A percentile compares a stretch with the other conserved stretches of the same genome.
These are phyloP conservation scores for Drosophila niveifrons DNA, from an alignment of 2,888 invertebrate species.

Conservation along the genomic window DNA sequence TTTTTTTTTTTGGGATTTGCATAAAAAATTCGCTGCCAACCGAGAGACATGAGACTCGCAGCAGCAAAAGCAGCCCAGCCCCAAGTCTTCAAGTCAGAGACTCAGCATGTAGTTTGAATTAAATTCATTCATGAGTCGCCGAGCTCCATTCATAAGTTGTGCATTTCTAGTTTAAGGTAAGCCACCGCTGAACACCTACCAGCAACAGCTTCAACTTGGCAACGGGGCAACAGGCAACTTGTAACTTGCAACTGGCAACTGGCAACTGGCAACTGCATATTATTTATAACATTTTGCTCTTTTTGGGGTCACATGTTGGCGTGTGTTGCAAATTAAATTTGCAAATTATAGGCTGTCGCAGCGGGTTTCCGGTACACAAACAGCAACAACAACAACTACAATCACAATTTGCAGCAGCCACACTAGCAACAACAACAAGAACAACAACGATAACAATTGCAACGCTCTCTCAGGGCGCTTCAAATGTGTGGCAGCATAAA, in stretches of 20 bases:
- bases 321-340: slow-evolving; percentile 83
- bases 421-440: not conserved
- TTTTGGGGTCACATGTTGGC: slow-evolving; percentile 82
- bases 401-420: slow-evolving; percentile 20
- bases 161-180: slow-evolving; percentile 82
- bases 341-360: slow-evolving; percentile 81
- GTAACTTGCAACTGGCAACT: slow-evolving; percentile 38
- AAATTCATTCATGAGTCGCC: slow-evolving; percentile 70
- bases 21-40: slow-evolving; percentile 72
- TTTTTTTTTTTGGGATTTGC: slow-evolving; percentile 62
- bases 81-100: slow-evolving; percentile 15
- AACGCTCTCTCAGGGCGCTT: slow-evolving; percentile 42
- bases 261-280: slow-evolving; percentile 64
- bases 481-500: slow-evolving; percentile 71
- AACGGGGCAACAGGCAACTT: not conserved
- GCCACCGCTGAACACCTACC: slow-evolving; percentile 72
- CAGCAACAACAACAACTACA: slow-evolving; percentile 29
- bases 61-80: slow-evolving; percentile 23
- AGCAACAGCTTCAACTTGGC: slow-evolving; percentile 29
- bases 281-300: slow-evolving; percentile 75
- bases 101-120: slow-evolving; percentile 35
- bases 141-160: slow-evolving; percentile 63
- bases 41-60: slow-evolving; percentile 34
- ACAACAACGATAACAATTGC: slow-evolving; percentile 2
- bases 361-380: slow-evolving; percentile 72